Conservation (phyloP, 2,797 vertebrate genomes). For the Sebastes elongatus region DNA sequence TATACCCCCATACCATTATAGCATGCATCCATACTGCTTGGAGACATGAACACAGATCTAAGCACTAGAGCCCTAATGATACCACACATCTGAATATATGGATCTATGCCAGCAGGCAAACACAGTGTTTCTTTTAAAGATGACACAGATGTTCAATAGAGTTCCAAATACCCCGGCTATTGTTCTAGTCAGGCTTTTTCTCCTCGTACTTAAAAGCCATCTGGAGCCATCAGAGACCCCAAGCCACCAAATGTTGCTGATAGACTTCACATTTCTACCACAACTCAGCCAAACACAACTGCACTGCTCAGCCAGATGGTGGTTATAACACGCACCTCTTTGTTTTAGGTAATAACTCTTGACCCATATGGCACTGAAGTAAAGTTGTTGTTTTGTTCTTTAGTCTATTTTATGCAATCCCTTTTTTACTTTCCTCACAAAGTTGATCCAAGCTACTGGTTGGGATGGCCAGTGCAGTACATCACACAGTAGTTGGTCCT, state of each 20-base stretch:
- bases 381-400: neutral
- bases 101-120: neutral
- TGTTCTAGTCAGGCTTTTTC: conserved; percentile 18
- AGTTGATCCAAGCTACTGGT: neutral
- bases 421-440: neutral
- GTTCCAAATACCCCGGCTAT: neutral
- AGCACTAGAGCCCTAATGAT: neutral
- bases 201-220: conserved; percentile 22
- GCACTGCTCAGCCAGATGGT: conserved; percentile 17
- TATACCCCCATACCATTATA: neutral
- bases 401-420: neutral
- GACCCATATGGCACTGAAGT: neutral
- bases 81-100: neutral
- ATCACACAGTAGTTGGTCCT: neutral
- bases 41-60: neutral
- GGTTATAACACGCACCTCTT: neutral
- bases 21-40: conserved; percentile 8
- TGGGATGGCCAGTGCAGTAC: neutral
- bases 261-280: conserved; percentile 15
- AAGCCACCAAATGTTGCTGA: conserved; percentile 7
- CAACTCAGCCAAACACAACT: conserved; percentile 15
- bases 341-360: neutral
- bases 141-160: conserved; percentile 8
- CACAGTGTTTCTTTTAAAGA: neutral
- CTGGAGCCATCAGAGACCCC: conserved; percentile 4